Percentiles rank a stretch among this genome's conserved stretches.
Evolutionary conservation across 2,113 vertebrate genomes (phyloP).

Genomic region (Salminus brasiliensis): DNA sequence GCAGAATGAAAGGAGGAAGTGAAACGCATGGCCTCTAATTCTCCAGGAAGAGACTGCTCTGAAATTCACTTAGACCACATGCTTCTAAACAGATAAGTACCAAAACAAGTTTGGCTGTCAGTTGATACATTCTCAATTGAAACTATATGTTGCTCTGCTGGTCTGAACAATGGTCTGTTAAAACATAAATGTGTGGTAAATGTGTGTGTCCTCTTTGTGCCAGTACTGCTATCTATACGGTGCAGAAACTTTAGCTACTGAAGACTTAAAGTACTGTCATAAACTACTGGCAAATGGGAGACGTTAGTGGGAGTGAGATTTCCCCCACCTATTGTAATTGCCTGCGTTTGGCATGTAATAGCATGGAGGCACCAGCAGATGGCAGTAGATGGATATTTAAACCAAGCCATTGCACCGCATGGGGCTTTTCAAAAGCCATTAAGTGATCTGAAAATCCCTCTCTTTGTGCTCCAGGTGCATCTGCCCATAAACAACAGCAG

Average conservation of each 20-base stretch:
- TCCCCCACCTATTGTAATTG: background rate
- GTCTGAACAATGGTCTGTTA: background rate
- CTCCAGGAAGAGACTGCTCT: conserved; percentile 54
- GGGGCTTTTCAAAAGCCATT: background rate
- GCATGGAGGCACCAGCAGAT: conserved; percentile 4
- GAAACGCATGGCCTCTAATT: conserved; percentile 51
- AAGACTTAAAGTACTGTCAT: too few relatives aligned
- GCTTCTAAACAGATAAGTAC: background rate
- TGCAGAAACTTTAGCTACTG: too few relatives aligned
- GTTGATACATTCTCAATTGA: background rate
- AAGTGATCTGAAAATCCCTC: background rate
- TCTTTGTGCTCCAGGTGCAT: conserved; percentile 7
- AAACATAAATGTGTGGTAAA: too few relatives aligned
- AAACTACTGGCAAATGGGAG: too few relatives aligned
- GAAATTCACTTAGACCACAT: conserved; percentile 11
- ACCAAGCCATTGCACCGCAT: too few relatives aligned
- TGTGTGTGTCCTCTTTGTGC: too few relatives aligned
- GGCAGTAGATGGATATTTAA: conserved; percentile 3
- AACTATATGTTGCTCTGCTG: background rate
- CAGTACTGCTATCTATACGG: too few relatives aligned
- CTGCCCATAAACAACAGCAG: conserved; percentile 19
- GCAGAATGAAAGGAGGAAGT: conserved; percentile 55
- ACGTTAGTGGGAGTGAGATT: too few relatives aligned
- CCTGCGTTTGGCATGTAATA: background rate
- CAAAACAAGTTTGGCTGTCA: background rate